phyloP scores from a whole-genome alignment of 1,140 invertebrate species.

The Venustaconcha ellipsiformis region DNA sequence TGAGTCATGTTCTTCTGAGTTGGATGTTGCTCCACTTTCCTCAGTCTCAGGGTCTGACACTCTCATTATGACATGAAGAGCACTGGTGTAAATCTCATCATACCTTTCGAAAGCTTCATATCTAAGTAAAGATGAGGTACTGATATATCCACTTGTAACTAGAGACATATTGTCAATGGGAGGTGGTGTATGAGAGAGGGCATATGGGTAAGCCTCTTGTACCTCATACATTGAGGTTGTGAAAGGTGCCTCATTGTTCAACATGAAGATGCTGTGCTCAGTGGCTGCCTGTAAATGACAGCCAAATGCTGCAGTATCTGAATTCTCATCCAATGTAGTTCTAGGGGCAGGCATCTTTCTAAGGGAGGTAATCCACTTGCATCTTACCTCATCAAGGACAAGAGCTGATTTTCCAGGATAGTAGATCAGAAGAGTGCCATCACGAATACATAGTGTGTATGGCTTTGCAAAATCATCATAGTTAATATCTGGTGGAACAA shows the following conservation, averaged over 20 bases:
- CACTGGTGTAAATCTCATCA: slow-evolving; percentile 61
- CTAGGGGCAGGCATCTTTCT: slow-evolving; percentile 45
- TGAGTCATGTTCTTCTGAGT: slow-evolving; percentile 54
- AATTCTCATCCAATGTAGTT: slow-evolving; percentile 26
- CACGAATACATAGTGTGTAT: slow-evolving; percentile 57
- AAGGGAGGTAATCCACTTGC: slow-evolving; percentile 60
- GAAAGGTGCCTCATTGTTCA: slow-evolving; percentile 63
- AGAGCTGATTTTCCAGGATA: slow-evolving; percentile 62
- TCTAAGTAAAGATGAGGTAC: slow-evolving; percentile 34
- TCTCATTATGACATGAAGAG: slow-evolving; percentile 55
- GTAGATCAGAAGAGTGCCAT: slow-evolving; percentile 60
- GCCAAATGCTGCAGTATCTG: slow-evolving; percentile 39
- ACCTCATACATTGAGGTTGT: slow-evolving; percentile 61
- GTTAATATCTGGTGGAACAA: slow-evolving; percentile 58
- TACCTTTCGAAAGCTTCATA: slow-evolving; percentile 50
- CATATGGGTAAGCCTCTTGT: slow-evolving; percentile 52
- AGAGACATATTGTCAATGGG: slow-evolving; percentile 64
- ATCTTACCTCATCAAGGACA: slow-evolving; percentile 59
- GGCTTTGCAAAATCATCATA: slow-evolving; percentile 63
- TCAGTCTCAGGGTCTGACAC: slow-evolving; percentile 59
- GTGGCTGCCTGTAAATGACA: slow-evolving; percentile 54
- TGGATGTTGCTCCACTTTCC: slow-evolving; percentile 56
- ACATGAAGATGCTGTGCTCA: slow-evolving; percentile 54
- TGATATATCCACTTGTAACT: slow-evolving; percentile 52
- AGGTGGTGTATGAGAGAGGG: slow-evolving; percentile 58